These are phyloP conservation scores for Spondyliosoma cantharus DNA, from an alignment of 2,797 vertebrate species.

Conservation along the genomic window DNA sequence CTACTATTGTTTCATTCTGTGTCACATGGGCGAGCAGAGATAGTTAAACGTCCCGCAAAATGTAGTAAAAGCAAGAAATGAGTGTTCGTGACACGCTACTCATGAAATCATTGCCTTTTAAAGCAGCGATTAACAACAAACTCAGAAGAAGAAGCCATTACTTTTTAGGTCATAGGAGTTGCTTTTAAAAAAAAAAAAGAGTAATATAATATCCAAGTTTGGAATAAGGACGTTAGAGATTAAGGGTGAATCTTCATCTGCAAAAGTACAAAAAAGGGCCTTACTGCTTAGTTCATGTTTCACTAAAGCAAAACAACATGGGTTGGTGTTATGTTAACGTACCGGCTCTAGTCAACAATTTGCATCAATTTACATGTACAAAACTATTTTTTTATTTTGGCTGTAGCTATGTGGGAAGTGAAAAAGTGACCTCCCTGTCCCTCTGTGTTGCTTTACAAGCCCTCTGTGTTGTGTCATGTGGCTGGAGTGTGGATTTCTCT, in stretches of 20 bases:
- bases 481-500: too few relatives aligned
- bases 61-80: too few relatives aligned
- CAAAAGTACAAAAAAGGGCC: neutral
- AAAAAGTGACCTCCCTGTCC: too few relatives aligned
- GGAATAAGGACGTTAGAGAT: too few relatives aligned
- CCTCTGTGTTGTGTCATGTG: too few relatives aligned
- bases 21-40: neutral
- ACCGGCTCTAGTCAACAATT: too few relatives aligned
- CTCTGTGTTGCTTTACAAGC: too few relatives aligned
- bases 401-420: too few relatives aligned
- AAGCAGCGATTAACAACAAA: conserved; percentile 13
- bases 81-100: neutral
- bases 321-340: conserved; percentile 12
- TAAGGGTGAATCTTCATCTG: neutral
- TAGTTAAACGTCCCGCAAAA: neutral
- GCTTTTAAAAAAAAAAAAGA: neutral
- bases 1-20: conserved; percentile 20
- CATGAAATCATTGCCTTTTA: conserved; percentile 8
- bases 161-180: neutral
- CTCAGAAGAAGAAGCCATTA: neutral
- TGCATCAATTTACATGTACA: too few relatives aligned
- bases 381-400: too few relatives aligned
- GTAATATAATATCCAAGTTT: neutral
- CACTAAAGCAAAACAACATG: conserved; percentile 1
- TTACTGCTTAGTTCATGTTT: conserved; percentile 14